Conservation (phyloP, 2,797 vertebrate genomes). For the Xenopus petersii region DNA sequence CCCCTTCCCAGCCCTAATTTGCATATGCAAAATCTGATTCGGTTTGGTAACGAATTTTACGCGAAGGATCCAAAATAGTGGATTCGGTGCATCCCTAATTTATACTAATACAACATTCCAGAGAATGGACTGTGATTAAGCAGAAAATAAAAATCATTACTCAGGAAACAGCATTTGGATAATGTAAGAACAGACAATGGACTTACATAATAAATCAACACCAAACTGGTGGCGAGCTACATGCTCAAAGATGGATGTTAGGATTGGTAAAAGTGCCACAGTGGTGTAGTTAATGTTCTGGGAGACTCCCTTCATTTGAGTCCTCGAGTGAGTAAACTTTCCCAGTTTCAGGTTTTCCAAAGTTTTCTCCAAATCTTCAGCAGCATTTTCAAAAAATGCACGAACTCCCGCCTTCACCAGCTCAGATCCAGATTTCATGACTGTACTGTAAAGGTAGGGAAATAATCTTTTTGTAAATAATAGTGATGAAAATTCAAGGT, state of each 20-base stretch:
- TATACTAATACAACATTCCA: no score
- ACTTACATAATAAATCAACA: conserved; percentile 90
- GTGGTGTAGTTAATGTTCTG: conserved; percentile 99
- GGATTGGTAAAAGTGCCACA: conserved; percentile 87
- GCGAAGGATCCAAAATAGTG: no score
- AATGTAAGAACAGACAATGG: background rate
- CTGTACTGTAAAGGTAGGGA: conserved; percentile 71
- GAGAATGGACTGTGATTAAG: no score
- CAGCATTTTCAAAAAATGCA: conserved; percentile 94
- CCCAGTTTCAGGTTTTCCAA: conserved; percentile 95
- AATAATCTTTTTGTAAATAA: background rate
- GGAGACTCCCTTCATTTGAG: conserved; percentile 95
- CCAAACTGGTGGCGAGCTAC: conserved; percentile 94
- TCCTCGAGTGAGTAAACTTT: conserved; percentile 95
- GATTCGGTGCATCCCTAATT: no score
- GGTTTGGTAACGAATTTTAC: no score
- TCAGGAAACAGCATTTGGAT: no score
- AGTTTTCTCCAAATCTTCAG: conserved; percentile 92
- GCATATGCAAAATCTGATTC: no score
- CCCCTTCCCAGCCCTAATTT: no score
- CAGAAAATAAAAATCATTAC: no score
- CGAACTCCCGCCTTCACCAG: conserved; percentile 86
- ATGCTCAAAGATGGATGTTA: conserved; percentile 95
- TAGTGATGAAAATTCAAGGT: no score
- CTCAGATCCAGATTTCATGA: conserved; percentile 96